Evolutionary conservation across 1,140 invertebrate genomes (phyloP), one percentile per base, ranked within the genome.

Genomic region (Habropoda laboriosa): DNA sequence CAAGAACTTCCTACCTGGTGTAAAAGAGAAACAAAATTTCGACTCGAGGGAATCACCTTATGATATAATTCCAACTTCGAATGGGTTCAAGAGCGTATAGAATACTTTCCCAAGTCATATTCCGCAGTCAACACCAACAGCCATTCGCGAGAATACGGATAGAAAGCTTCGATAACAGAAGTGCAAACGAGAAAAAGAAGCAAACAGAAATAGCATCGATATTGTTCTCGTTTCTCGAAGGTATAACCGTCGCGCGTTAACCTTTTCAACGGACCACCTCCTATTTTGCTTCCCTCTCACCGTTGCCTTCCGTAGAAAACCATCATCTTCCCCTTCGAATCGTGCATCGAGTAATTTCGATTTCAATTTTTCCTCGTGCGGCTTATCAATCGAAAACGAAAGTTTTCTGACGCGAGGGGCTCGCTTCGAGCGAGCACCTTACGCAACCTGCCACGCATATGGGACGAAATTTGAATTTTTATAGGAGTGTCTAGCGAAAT

Each of bases 401-500:
- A 75, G 73, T 64, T 32, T 30, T 30, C 27, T 18, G 38, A 0
- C 24, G 21, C 57, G 30, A 30, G n/a, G n/a, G n/a, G 53, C 72
- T 64, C 47, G 24, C 47, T 53, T 13, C 13, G 16, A 30, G 7
- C 32, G 7, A 51, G 71, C 42, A 7, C 27, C 71, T 75, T 53
- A 42, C 60, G 60, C 16, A 66, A 75, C 24, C 16, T 12, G 49
- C 10, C 6, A 0, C 6, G 16, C 3, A 55, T 42, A 55, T 55
- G n/a, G 61, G 21, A 66, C 49, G 27, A 75, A 75, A 75, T 75
- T 75, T 75, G 49, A 75, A 75, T 75, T 75, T 75, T 66, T 75
- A 75, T 75, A 27, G 35, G 18, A 75, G 24, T 35, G 16, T 38
- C 47, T 51, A 38, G 21, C 32, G 70, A 72, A 42, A 45, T 5